Base-by-base conservation (phyloP, 1,140 invertebrate species). In the Neelides sp. region DNA sequence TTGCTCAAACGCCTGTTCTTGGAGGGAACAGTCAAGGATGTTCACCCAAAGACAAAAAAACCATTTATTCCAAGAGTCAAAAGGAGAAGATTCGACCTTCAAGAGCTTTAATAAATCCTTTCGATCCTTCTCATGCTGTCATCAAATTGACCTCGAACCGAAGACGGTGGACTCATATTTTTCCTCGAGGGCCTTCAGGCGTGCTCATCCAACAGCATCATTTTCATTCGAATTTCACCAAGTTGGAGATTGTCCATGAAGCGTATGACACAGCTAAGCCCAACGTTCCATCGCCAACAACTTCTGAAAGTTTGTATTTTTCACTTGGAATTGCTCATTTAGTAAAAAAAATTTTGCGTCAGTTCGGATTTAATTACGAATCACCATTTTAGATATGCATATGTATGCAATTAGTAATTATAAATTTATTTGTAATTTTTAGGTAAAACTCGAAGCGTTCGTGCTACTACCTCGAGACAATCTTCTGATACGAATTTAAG, bases 111-210 rank as follows among this genome's bases (percentile, higher is more conserved):
- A 88, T 98, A 50, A 98, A 98, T 72, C 95, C 95, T 1, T 98
- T 98, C 69, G 90, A 95, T 67, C 93, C 93, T 0, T 92, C 90
- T 0, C 86, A 94, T 64, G 89, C 96, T 48, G 91, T 89, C 27
- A 91, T 97, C 45, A 95, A 95, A 67, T 71, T 97, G 39, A 98
- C 94, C 1, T 95, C 92, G 40, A 97, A 97, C 69, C 73, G 95
- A 41, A 72, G 93, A 40, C 73, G 95, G 44, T 99, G 95, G 95
- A 95, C 92, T 4, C 94, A 99, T 66, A 95, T 96, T 52, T 98
- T 98, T 70, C 94, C 95, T 19, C 35, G 55, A 15, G 59, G 56
- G 15, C 54, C 59, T 4, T 42, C 48, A 12, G 57, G 57, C 10
- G 42, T 39, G 23, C 69, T 91, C 15, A 91, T 92, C 61, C 88